Evolutionary conservation across 2,888 invertebrate species (phyloP), one percentile per base, ranked within the genome.

Genomic region (Rhyacophila evoluta): DNA sequence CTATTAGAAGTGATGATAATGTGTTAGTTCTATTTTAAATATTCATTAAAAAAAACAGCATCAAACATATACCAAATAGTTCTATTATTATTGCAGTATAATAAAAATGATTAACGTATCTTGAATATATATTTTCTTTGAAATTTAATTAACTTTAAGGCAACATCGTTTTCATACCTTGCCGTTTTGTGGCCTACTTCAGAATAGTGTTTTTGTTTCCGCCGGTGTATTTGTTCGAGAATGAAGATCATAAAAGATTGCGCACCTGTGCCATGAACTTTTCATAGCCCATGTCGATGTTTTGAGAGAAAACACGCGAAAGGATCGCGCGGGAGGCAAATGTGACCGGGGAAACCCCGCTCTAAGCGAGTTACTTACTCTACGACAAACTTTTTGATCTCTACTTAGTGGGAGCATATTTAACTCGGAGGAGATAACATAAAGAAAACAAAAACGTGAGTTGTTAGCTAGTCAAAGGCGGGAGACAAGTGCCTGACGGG

Each of bases 231-330:
- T n/a, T 55, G 55, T 55, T 55, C 55, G 55, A 55, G 8, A 55
- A 55, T 55, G 55, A 55, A 55, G 55, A 55, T 55, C 55, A 19
- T 55, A 55, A 55, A 55, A 55, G 55, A 55, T 55, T 55, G 55
- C 19, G 55, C 55, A 55, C 55, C 55, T 55, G 55, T 19, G 55
- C 15, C 15, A 72, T 25, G 38, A 79, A 79, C 55, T 79, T 79
- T 77, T 79, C 73, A 33, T 6, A 74, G 79, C 79, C 67, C 76
- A 79, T 41, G 73, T 76, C 79, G 74, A 79, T 79, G 79, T 79
- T 79, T 79, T 73, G 38, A 76, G 55, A 74, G 79, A 79, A 81
- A 81, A 81, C 81, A 81, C 73, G 74, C 78, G 74, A 28, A 79
- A 33, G 70, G 38, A 67, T 75, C 55, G 55, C 15, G 55, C 55